Evolutionary conservation across 2,888 invertebrate genomes (phyloP), one percentile per base, ranked within the genome.

Genomic region (Hemaris fuciformis): DNA sequence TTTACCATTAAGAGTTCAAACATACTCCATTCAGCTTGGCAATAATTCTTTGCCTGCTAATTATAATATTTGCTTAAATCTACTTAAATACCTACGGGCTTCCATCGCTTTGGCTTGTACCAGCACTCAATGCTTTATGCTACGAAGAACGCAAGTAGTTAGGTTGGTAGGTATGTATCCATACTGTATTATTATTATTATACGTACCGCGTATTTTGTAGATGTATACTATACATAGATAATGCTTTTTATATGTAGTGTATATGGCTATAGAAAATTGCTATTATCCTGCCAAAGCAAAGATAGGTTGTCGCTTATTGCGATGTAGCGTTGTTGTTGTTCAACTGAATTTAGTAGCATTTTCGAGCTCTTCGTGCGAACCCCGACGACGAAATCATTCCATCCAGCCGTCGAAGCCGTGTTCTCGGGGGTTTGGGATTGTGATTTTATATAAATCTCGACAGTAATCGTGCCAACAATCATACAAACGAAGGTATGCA

Each of bases 381-480:
- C 85, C 85, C 84, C 91, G 90, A 89, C 91, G 91, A 90, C 90
- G 87, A 92, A 91, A 90, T 91, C 90, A 91, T 92, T 92, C 91
- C 91, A 92, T 91, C 91, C 91, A 91, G 91, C 90, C 91, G 91
- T 92, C 90, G 91, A 89, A 90, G 91, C 89, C 87, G 90, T 87
- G 87, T 91, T 91, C 89, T 91, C 86, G 88, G 90, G 90, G 91
- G 91, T 88, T 90, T 90, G 85, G 88, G 84, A 89, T 88, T 86
- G 89, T 87, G 89, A 88, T 89, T 88, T 87, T 88, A 80, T 83
- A 85, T 84, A 86, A 88, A 88, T 85, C 82, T 85, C 82, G 80
- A 83, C 81, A 87, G 87, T 86, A 83, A 81, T 85, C 88, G 91
- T 92, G 92, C 91, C 92, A 92, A 92, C 86, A 86, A 87, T 82